These are phyloP conservation scores for Kryptopterus vitreolus DNA, from an alignment of 2,797 vertebrate species.

Conservation along the genomic window DNA sequence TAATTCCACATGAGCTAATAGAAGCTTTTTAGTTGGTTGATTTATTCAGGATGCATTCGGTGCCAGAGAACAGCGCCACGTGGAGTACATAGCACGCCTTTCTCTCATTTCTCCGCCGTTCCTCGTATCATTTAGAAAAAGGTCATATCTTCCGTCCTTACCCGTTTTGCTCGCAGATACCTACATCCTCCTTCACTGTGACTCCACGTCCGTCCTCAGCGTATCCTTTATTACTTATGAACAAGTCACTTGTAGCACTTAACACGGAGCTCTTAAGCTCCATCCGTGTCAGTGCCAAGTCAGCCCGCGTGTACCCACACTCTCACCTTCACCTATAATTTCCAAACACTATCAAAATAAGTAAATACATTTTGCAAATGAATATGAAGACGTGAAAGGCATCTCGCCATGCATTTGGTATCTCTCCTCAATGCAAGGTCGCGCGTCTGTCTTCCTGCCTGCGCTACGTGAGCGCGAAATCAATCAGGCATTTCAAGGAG, in stretches of 20 bases:
- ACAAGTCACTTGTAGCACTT: constrained; percentile 32
- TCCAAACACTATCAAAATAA: constrained; percentile 54
- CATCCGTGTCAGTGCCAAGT: constrained; percentile 18
- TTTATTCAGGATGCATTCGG: constrained; percentile 27
- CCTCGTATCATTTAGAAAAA: constrained; percentile 38
- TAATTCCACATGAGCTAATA: constrained; percentile 47
- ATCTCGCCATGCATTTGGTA: constrained; percentile 27
- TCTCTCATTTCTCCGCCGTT: constrained; percentile 31
- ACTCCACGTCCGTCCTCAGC: constrained; percentile 44
- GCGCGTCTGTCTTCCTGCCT: constrained; percentile 44
- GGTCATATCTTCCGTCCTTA: constrained; percentile 41
- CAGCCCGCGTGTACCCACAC: constrained; percentile 25
- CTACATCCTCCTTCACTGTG: constrained; percentile 35
- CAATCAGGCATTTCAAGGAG: constrained; percentile 57
- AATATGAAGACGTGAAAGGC: constrained; percentile 46
- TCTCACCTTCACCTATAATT: constrained; percentile 41
- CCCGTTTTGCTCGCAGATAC: constrained; percentile 21
- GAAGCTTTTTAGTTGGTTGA: constrained; percentile 45
- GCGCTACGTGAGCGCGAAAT: constrained; percentile 58
- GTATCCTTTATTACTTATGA: constrained; percentile 40
- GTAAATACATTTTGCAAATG: constrained; percentile 53
- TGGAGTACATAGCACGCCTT: constrained; percentile 26
- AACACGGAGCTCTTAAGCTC: constrained; percentile 40
- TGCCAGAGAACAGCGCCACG: constrained; percentile 37
- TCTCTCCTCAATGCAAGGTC: constrained; percentile 58